Percentiles rank a stretch among this genome's conserved stretches.
Conservation (phyloP, 2,888 invertebrate species). For the Drosophila fungiperda region DNA sequence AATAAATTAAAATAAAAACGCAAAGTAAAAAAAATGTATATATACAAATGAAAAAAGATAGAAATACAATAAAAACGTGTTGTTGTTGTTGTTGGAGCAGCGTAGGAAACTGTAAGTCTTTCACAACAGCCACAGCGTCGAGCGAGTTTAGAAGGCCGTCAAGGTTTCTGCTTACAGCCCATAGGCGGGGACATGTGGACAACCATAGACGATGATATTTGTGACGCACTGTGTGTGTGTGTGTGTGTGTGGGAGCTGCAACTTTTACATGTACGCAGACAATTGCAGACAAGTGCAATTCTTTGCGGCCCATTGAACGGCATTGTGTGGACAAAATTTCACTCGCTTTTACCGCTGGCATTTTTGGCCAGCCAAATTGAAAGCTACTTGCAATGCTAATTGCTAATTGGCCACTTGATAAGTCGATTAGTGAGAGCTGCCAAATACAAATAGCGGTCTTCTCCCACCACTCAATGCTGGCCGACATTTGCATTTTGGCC, state of each 20-base stretch:
- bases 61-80: constrained; percentile 26
- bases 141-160: constrained; percentile 71
- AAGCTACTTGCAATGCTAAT: constrained; percentile 52
- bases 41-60: not conserved
- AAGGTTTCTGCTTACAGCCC: constrained; percentile 64
- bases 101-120: constrained; percentile 71
- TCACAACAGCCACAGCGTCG: constrained; percentile 50
- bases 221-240: constrained; percentile 10
- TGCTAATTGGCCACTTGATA: constrained; percentile 46
- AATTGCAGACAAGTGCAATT: constrained; percentile 50
- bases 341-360: constrained; percentile 71
- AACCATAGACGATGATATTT: constrained; percentile 14
- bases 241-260: constrained; percentile 42
- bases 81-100: constrained; percentile 47
- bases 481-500: constrained; percentile 52
- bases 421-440: constrained; percentile 30
- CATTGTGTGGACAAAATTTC: constrained; percentile 51
- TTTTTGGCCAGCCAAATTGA: constrained; percentile 50
- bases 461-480: not conserved
- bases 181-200: constrained; percentile 26
- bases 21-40: constrained; percentile 12
- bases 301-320: constrained; percentile 42
- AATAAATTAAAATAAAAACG: constrained; percentile 1
- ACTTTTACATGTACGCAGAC: constrained; percentile 21
- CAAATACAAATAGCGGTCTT: constrained; percentile 29